Conservation (phyloP, 2,113 vertebrate genomes). For the Microcebus lehilahytsara region DNA sequence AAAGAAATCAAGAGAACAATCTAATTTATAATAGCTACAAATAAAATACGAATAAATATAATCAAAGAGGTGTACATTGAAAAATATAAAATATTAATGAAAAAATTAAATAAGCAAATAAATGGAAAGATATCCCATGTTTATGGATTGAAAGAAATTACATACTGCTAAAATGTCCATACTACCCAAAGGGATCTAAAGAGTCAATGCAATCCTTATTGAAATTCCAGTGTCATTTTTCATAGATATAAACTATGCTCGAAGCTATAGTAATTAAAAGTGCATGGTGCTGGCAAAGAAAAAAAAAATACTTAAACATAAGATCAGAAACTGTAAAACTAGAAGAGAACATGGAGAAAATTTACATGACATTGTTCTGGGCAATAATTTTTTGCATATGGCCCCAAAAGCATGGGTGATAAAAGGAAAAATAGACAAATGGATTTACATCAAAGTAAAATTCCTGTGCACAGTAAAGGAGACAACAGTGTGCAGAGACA, state of each 20-base stretch:
- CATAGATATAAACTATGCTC: neutral
- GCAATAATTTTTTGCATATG: neutral
- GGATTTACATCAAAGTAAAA: neutral
- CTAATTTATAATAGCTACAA: neutral
- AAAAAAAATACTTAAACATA: neutral
- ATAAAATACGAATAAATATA: neutral
- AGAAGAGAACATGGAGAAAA: neutral
- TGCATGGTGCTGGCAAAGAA: neutral
- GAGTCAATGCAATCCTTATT: neutral
- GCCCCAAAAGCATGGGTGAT: neutral
- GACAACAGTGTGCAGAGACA: neutral
- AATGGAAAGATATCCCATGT: neutral
- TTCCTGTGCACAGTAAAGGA: neutral
- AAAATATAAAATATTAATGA: neutral
- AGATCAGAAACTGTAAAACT: neutral
- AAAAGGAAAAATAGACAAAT: neutral
- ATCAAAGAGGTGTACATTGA: neutral
- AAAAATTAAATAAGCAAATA: neutral
- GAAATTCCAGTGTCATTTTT: neutral
- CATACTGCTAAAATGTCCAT: neutral
- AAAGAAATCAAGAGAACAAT: neutral
- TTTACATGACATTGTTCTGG: neutral
- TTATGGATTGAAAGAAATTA: neutral
- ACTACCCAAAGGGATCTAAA: neutral
- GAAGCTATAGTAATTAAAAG: neutral